These are phyloP conservation scores for Wiebesia pumilae DNA, from an alignment of 1,140 invertebrate species.

Conservation along the genomic window DNA sequence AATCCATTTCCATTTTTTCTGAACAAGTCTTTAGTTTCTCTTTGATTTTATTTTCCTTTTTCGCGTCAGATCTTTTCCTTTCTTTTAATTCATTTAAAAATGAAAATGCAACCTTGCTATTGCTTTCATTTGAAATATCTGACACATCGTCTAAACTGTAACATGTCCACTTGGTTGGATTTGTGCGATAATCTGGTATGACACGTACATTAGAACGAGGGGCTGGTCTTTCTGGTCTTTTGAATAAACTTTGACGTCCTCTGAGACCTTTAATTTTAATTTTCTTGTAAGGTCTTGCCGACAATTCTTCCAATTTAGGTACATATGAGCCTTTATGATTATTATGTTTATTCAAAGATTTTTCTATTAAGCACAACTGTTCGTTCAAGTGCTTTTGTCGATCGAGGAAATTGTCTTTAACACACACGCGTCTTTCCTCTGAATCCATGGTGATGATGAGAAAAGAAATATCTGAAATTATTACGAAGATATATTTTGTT, in stretches of 20 bases:
- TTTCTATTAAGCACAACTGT: conserved; percentile 64
- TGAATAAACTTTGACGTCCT: conserved; percentile 86
- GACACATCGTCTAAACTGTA: conserved; percentile 84
- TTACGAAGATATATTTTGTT: not conserved
- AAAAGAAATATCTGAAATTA: not conserved
- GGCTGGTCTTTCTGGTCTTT: conserved; percentile 80
- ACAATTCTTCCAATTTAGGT: conserved; percentile 44
- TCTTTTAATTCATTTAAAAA: conserved; percentile 81
- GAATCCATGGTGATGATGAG: not conserved
- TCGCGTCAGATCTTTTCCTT: conserved; percentile 68
- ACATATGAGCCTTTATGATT: conserved; percentile 49
- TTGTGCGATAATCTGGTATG: conserved; percentile 82
- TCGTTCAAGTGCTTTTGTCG: conserved; percentile 71
- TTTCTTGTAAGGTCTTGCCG: not conserved
- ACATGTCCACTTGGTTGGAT: conserved; percentile 86
- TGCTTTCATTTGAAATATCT: conserved; percentile 84
- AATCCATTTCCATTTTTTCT: conserved; percentile 57
- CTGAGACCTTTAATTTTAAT: conserved; percentile 66
- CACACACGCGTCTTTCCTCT: not conserved
- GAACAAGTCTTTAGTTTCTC: conserved; percentile 61
- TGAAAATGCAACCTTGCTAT: conserved; percentile 82
- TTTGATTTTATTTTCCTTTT: conserved; percentile 12
- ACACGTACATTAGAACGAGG: conserved; percentile 74
- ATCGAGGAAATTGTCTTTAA: conserved; percentile 55
- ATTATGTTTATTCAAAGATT: conserved; percentile 61